These are phyloP conservation scores for Allobates femoralis DNA, from an alignment of 2,797 vertebrate species.

Conservation along the genomic window DNA sequence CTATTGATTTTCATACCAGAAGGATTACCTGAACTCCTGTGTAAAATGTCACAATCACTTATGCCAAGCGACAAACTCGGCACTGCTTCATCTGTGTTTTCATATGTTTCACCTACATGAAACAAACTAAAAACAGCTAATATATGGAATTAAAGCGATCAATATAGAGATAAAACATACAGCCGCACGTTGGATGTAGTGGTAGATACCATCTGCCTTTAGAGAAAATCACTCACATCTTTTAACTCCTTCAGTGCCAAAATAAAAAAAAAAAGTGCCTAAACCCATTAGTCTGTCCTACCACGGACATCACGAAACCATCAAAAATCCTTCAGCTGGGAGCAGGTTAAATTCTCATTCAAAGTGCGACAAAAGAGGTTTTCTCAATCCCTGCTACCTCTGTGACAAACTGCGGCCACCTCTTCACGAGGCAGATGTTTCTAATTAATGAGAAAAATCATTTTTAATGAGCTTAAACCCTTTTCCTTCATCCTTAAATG, in stretches of 20 bases:
- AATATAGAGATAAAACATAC: neutral
- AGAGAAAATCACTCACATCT: slow-evolving; percentile 10
- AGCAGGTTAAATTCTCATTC: slow-evolving; percentile 55
- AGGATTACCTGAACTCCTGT: neutral
- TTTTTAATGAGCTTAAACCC: slow-evolving; percentile 54
- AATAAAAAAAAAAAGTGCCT: slow-evolving; percentile 31
- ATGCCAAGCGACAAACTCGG: neutral
- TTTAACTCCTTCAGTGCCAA: slow-evolving; percentile 14
- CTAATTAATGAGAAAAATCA: slow-evolving; percentile 61
- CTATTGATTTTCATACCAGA: neutral
- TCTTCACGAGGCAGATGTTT: slow-evolving; percentile 62
- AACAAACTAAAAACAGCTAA: neutral
- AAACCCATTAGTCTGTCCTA: slow-evolving; percentile 25
- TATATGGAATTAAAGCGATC: neutral
- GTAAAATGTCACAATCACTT: neutral
- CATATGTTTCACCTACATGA: neutral
- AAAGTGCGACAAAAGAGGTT: slow-evolving; percentile 49
- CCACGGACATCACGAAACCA: neutral
- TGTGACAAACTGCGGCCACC: slow-evolving; percentile 55
- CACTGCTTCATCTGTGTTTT: neutral
- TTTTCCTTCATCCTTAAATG: slow-evolving; percentile 34
- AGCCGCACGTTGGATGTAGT: slow-evolving; percentile 8
- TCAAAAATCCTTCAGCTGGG: neutral
- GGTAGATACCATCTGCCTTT: slow-evolving; percentile 49
- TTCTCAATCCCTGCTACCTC: slow-evolving; percentile 50